Conservation (phyloP, 2,113 vertebrate species). For the Zingel zingel region DNA sequence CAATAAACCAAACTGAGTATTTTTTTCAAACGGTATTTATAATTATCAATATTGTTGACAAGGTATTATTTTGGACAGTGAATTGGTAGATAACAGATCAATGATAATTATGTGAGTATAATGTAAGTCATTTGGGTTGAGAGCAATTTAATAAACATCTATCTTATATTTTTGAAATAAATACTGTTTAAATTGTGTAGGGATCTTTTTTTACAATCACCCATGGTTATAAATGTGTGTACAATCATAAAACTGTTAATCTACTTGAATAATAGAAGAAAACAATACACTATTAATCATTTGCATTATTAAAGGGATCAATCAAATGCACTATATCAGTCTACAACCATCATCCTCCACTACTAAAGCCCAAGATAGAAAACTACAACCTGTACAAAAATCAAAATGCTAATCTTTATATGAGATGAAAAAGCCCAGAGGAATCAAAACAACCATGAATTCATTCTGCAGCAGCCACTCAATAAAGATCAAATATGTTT, state of each 20-base stretch:
- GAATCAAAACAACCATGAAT: constrained; percentile 41
- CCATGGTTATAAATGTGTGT: not conserved
- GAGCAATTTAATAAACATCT: not conserved
- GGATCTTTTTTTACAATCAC: not conserved
- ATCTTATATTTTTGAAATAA: not conserved
- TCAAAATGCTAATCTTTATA: constrained; percentile 28
- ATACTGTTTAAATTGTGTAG: not conserved
- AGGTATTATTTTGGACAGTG: not conserved
- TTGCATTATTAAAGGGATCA: constrained; percentile 1
- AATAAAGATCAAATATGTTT: constrained; percentile 60
- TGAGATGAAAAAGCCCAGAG: constrained; percentile 29
- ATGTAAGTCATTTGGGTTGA: not conserved
- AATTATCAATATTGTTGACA: not conserved
- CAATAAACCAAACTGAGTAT: not conserved
- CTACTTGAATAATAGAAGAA: not conserved
- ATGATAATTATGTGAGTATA: not conserved
- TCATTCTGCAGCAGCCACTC: constrained; percentile 38
- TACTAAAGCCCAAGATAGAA: not conserved
- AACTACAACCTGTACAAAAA: constrained; percentile 35
- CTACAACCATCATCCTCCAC: constrained; percentile 23
- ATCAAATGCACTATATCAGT: not conserved
- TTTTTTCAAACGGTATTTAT: not conserved
- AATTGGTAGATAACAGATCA: not conserved
- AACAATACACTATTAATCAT: not conserved
- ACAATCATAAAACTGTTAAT: not conserved